These are phyloP conservation scores for Hylia prasina DNA, from an alignment of 2,113 vertebrate species.

Conservation along the genomic window DNA sequence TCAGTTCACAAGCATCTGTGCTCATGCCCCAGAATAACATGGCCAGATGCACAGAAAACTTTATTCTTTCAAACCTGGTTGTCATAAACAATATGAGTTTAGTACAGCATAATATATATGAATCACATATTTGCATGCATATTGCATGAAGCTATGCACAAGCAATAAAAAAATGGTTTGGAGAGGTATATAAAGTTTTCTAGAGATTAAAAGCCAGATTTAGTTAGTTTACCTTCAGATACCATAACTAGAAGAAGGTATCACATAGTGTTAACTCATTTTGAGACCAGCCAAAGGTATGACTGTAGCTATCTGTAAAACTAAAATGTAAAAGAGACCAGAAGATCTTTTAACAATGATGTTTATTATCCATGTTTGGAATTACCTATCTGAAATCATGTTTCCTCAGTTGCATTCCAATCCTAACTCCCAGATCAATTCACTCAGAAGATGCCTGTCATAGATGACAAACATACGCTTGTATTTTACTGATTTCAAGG, in stretches of 20 bases:
- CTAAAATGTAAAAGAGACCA: not conserved
- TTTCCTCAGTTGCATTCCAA: not conserved
- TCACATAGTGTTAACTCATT: not conserved
- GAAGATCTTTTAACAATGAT: not conserved
- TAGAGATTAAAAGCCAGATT: not conserved
- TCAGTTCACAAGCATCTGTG: not conserved
- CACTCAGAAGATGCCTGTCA: not conserved
- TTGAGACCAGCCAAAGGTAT: not conserved
- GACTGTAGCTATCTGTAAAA: not conserved
- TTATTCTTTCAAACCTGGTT: not conserved
- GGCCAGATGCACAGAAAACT: not conserved
- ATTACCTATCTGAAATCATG: not conserved
- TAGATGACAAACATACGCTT: not conserved
- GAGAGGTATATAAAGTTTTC: not conserved
- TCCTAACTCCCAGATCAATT: not conserved
- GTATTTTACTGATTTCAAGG: not conserved
- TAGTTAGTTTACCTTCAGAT: not conserved
- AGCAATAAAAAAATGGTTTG: not conserved
- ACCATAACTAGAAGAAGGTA: not conserved
- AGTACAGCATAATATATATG: not conserved
- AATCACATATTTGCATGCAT: not conserved
- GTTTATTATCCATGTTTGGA: not conserved
- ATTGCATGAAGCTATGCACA: not conserved
- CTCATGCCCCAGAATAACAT: not conserved
- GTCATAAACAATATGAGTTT: not conserved